phyloP scores from a whole-genome alignment of 2,888 invertebrate genomes.

The Conistra vaccinii region DNA sequence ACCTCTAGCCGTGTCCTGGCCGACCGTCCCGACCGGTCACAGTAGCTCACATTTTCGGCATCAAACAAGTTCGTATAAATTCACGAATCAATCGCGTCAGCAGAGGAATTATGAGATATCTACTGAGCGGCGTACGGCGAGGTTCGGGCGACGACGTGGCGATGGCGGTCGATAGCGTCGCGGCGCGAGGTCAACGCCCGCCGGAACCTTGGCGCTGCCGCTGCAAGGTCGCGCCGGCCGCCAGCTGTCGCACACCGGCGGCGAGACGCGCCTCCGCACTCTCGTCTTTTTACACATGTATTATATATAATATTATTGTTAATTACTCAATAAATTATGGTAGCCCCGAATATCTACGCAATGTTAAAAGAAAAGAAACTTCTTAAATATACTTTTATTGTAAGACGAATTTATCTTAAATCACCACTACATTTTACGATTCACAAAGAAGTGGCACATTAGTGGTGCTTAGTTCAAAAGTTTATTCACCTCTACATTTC shows the following conservation, averaged over 20 bases:
- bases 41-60: constrained; percentile 36
- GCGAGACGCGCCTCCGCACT: constrained; percentile 32
- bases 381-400: neutral
- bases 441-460: neutral
- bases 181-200: constrained; percentile 76
- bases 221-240: constrained; percentile 78
- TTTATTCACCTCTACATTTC: constrained; percentile 53
- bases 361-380: neutral
- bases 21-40: constrained; percentile 53
- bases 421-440: neutral
- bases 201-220: constrained; percentile 78
- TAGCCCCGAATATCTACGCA: neutral
- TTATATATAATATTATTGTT: neutral
- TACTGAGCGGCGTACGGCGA: constrained; percentile 34
- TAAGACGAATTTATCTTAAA: neutral
- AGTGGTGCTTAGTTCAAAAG: neutral
- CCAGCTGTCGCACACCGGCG: constrained; percentile 63
- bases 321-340: neutral
- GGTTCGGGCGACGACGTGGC: constrained; percentile 54
- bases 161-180: constrained; percentile 69
- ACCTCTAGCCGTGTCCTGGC: constrained; percentile 52
- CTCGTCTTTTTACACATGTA: constrained; percentile 22
- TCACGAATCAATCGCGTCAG: constrained; percentile 29
- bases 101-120: constrained; percentile 26
- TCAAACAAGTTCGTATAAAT: constrained; percentile 34